phyloP scores from a whole-genome alignment of 2,113 vertebrate genomes.

The Phalacrocorax brasilianus region DNA sequence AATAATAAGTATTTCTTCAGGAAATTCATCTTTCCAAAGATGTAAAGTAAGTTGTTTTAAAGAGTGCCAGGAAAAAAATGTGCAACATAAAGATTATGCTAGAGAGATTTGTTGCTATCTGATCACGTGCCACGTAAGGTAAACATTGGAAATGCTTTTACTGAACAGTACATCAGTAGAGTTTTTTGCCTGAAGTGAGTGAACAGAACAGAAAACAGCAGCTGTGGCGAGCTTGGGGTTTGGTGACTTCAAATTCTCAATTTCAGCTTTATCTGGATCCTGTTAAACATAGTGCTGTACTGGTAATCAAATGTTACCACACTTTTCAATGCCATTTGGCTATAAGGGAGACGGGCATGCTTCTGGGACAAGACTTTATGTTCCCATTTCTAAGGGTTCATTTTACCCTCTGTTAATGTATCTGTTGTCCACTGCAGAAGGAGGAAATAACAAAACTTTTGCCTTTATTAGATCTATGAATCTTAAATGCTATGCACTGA shows the following conservation, averaged over 20 bases:
- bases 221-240: neutral
- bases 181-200: neutral
- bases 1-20: neutral
- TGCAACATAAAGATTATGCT: neutral
- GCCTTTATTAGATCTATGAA: neutral
- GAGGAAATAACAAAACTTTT: neutral
- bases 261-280: neutral
- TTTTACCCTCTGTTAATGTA: neutral
- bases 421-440: neutral
- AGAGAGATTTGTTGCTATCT: neutral
- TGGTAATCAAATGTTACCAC: neutral
- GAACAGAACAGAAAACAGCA: neutral
- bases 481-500: neutral
- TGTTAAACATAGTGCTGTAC: neutral
- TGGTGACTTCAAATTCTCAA: neutral
- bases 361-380: neutral
- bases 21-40: neutral
- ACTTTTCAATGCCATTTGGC: neutral
- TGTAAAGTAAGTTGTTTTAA: neutral
- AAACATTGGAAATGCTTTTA: slow-evolving; percentile 18
- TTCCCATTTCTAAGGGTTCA: neutral
- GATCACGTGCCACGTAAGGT: neutral
- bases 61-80: neutral
- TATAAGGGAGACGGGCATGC: neutral
- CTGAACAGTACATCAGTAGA: neutral